Base-by-base conservation (phyloP, 2,113 vertebrate genomes). In the Crotalus tigris region DNA sequence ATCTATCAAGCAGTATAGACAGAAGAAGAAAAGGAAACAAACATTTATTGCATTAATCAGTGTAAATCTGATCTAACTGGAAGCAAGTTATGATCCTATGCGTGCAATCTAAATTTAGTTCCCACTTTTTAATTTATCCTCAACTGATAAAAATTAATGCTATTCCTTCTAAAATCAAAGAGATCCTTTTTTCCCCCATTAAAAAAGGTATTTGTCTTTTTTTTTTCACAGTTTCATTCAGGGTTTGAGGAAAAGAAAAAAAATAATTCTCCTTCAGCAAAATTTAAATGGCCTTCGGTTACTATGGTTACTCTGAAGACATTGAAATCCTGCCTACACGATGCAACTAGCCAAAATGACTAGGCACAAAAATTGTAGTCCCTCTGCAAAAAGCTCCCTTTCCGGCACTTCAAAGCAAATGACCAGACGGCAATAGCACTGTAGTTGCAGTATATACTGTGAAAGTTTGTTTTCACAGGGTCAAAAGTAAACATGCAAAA, bases 221-320 rank as follows among this genome's bases (percentile, higher is more conserved):
- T 85, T 61, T 9, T 49, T 46, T 75, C 59, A 23, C 88, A n/a
- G 55, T 92, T 91, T 95, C 92, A 95, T 89, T 92, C 94, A 95
- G 94, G 95, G 85, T 33, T 87, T 24, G 29, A 75, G 51, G 94
- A 93, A 51, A 95, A 94, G 94, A 96, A 44, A 44, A 23, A 23
- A 95, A 97, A 96, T 97, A 96, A 96, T 96, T 95, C 95, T 93
- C 95, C 93, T 96, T 95, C 95, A 95, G 95, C 92, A 96, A 93
- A 93, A 96, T 96, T 97, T 95, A 96, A 97, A 96, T 95, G 93
- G 91, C 44, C 94, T 90, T 90, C 94, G 87, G 96, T 97, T 97
- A 89, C 96, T 93, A 97, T 97, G 96, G 97, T 97, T 96, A 97
- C 96, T 95, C 93, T 91, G 93, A 94, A 96, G 95, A 95, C 95